A percentile compares a stretch with the other conserved stretches of the same genome.
Conservation (phyloP, 2,797 vertebrate genomes). For the Poecilia wingei region DNA sequence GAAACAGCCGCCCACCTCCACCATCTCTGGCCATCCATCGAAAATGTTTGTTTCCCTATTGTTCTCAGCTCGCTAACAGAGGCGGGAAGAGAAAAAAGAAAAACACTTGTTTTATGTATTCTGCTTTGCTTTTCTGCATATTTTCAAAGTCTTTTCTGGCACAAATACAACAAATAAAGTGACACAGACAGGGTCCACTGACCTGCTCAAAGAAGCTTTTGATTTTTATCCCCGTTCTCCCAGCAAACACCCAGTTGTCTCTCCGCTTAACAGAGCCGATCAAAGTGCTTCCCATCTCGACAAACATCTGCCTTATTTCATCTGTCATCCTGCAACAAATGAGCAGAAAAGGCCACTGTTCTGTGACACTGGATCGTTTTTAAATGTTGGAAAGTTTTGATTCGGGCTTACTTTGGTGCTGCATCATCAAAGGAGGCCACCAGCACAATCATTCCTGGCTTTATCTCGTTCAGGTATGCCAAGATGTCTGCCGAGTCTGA, state of each 20-base stretch:
- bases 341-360: constrained; percentile 12
- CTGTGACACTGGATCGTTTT: constrained; percentile 14
- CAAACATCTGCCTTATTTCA: constrained; percentile 75
- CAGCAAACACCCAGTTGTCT: constrained; percentile 91
- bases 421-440: constrained; percentile 86
- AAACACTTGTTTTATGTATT: constrained; percentile 22
- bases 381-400: constrained; percentile 21
- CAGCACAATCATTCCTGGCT: constrained; percentile 78
- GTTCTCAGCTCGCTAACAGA: constrained; percentile 79
- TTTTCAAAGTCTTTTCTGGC: constrained; percentile 41
- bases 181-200: constrained; percentile 18
- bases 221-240: constrained; percentile 69
- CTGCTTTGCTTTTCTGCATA: neutral
- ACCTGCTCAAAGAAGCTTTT: constrained; percentile 90
- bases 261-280: constrained; percentile 75
- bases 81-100: constrained; percentile 11
- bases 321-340: constrained; percentile 82
- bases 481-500: constrained; percentile 60
- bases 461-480: constrained; percentile 78
- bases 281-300: constrained; percentile 82
- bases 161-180: constrained; percentile 34
- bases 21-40: constrained; percentile 84
- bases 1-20: constrained; percentile 87
- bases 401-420: constrained; percentile 82
- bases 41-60: constrained; percentile 80